Conservation (phyloP, 2,797 vertebrate species). For the Chiroxiphia lanceolata region DNA sequence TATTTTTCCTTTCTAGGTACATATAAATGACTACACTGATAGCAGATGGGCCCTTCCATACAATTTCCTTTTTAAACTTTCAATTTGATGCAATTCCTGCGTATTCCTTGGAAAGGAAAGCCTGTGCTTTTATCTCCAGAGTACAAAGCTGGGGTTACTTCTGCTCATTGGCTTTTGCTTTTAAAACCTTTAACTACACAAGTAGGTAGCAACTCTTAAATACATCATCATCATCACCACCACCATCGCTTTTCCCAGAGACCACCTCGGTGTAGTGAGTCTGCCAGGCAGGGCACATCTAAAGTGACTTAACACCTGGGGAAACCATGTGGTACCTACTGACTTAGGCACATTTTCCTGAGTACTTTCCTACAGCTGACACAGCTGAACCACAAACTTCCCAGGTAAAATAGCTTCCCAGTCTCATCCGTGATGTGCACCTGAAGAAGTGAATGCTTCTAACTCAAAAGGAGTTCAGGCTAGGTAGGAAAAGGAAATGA, state of each 20-base stretch:
- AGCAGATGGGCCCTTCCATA: not conserved
- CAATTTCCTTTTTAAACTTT: not conserved
- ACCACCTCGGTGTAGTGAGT: fast-evolving
- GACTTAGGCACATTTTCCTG: not conserved
- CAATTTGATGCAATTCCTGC: not conserved
- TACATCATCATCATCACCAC: not conserved
- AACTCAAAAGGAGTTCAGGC: not conserved
- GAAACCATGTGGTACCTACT: not conserved
- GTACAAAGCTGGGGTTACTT: not conserved
- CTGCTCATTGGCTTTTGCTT: not conserved
- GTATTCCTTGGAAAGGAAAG: not conserved
- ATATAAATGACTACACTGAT: not conserved
- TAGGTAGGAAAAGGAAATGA: constrained; percentile 35
- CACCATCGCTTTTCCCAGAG: not conserved
- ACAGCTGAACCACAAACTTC: not conserved
- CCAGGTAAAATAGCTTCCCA: not conserved
- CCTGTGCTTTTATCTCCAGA: not conserved
- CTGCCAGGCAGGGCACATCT: not conserved
- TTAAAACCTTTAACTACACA: not conserved
- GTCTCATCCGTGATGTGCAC: not conserved
- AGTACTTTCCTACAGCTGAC: not conserved
- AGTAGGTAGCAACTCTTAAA: not conserved
- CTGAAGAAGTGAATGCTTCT: not conserved
- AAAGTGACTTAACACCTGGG: not conserved
- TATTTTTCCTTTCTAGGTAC: not conserved